Base-by-base conservation (phyloP, 2,888 invertebrate genomes). In the Plebejus anna region DNA sequence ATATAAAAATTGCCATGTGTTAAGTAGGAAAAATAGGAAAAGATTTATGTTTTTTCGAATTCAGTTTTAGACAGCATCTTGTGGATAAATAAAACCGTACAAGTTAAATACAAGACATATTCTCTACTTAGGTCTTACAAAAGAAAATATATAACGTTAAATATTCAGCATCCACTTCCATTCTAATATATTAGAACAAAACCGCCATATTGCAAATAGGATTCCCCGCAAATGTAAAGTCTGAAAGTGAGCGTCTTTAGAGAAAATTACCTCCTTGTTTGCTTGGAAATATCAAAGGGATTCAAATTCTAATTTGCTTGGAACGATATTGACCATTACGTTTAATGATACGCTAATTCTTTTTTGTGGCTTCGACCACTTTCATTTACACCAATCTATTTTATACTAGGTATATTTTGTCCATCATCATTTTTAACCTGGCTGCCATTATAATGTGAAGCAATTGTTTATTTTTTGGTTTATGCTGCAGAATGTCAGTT, bases 191-290 rank as follows among this genome's bases (percentile, higher is more conserved):
- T 66, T 66, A 36, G 4, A 66, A 66, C 66, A 28, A 66, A 66
- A 66, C 32, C 66, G 11, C 66, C 32, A 36, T 66, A 32, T 66
- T 32, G 66, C 32, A 66, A 66, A 66, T 66, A 66, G 66, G 32
- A 13, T 66, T 66, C 36, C 61, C 32, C 32, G 66, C 36, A 66
- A 66, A 66, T 66, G 66, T 66, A 66, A 66, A 66, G 66, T 66
- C 66, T 36, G 66, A 66, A 66, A 32, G 13, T 66, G 13, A 66
- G 32, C 66, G 36, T 66, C 66, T 32, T 66, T 66, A 66, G 66
- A 66, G 66, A 32, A 66, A 36, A 66, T 66, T 32, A 16, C 32
- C 66, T 36, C 66, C 32, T 66, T 66, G 32, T 66, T 66, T 32
- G 66, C 66, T 11, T 66, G 66, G 22, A 66, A 66, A 36, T 16